Base-by-base conservation (phyloP, 1,140 invertebrate species). In the Cyrtorhinus lividipennis region DNA sequence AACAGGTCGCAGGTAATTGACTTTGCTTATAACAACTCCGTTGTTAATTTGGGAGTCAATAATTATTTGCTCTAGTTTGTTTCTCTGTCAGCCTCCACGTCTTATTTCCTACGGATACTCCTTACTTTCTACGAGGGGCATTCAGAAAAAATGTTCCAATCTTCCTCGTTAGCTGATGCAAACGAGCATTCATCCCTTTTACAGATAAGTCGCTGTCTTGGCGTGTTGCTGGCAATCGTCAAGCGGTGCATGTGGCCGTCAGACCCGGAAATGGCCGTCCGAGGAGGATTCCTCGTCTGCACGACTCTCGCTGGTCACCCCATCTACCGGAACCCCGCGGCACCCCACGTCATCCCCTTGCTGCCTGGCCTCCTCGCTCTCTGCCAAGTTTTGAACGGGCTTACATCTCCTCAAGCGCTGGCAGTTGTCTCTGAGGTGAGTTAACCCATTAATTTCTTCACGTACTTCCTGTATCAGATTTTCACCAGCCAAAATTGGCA, bases 191-290 rank as follows among this genome's bases (percentile, higher is more conserved):
- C n/a, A n/a, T n/a, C n/a, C n/a, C n/a, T n/a, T n/a, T n/a, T n/a
- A 59, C 76, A 84, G 74, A 74, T 87, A 1, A 76, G 79, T 56
- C 82, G 80, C 71, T 88, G 86, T 66, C 76, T 92, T 38, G 84
- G 84, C 64, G 80, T 87, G 2, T 78, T 91, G 0, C 72, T 90
- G 22, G 89, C 88, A 67, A 86, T 92, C 8, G 82, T 92, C 0
- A 93, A 92, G 73, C 79, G 90, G 18, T 90, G 87, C 69, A 80
- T 82, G 0, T 89, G 89, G 76, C 90, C 90, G 0, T 84, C 86
- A 46, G 87, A 88, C 73, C 81, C 84, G 1, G 86, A 90, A 72
- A 75, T 86, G 27, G 87, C 87, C 0, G 80, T 82, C 8, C 77
- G 84, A 46, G 90, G 90, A 25, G 88, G 89, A 8, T 93, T 93